A percentile compares a stretch with the other conserved stretches of the same genome.
Evolutionary conservation across 1,140 invertebrate species (phyloP).

Genomic region (Phocides pigmalion): DNA sequence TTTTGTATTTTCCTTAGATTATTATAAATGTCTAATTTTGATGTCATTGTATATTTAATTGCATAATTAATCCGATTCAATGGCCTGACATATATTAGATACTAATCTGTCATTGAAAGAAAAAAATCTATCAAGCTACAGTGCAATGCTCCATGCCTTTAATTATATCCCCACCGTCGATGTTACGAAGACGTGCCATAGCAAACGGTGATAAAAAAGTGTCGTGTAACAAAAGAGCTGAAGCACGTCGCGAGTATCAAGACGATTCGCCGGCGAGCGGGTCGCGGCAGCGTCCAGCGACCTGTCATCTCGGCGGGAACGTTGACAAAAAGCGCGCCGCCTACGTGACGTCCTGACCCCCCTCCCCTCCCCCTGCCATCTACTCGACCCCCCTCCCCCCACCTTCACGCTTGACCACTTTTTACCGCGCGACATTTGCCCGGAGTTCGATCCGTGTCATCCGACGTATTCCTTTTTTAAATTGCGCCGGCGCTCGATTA

Average conservation of each 20-base stretch:
- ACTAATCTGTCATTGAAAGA: neutral
- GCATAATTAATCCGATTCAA: no score
- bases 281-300: constrained; percentile 79
- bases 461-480: constrained; percentile 81
- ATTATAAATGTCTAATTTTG: no score
- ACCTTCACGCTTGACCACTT: constrained; percentile 74
- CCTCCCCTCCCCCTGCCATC: constrained; percentile 39
- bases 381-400: constrained; percentile 34
- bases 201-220: constrained; percentile 30
- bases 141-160: constrained; percentile 27
- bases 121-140: constrained; percentile 5
- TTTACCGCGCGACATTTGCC: constrained; percentile 82
- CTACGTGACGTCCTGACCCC: constrained; percentile 79
- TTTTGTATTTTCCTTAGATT: no score
- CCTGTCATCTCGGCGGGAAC: constrained; percentile 82
- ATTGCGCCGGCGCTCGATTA: constrained; percentile 74
- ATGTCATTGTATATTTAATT: no score
- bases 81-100: no score
- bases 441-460: constrained; percentile 83
- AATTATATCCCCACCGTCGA: constrained; percentile 27
- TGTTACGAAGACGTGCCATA: constrained; percentile 19
- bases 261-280: constrained; percentile 54
- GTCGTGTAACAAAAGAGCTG: constrained; percentile 41
- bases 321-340: constrained; percentile 82
- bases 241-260: constrained; percentile 71